Evolutionary conservation across 2,888 invertebrate genomes (phyloP), one percentile per base, ranked within the genome.

Genomic region (Lithophane ornitopus): DNA sequence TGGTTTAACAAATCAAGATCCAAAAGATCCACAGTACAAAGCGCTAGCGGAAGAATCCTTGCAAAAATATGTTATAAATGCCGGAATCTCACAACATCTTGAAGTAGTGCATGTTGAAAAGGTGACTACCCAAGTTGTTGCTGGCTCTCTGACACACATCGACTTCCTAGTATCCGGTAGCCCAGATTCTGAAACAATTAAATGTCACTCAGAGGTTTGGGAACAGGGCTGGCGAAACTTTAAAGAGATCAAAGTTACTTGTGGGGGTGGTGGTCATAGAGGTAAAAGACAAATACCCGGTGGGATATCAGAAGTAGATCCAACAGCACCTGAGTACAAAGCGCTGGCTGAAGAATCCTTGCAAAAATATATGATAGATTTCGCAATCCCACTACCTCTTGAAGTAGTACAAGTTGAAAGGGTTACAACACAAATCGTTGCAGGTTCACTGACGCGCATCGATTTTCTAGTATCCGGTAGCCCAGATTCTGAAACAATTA

Each of bases 311-410:
- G 49, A 49, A 49, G 49, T 22, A 49, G 22, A 49, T 49, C 49
- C 49, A 49, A 22, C 49, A 49, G 49, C 8, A 49, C 81, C 87
- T 8, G 14, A 70, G 22, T 92, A 88, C 58, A 69, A 28, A 59
- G 7, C 44, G 1, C 72, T 91, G 26, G 91, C 91, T 8, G 81
- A 90, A 8, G 87, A 90, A 74, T 90, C 89, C 6, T 70, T 92
- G n/a, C 75, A 67, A 59, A 89, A 91, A 76, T 91, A 90, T 78
- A 6, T 39, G 61, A 1, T 83, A 75, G 44, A 76, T 63, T 7
- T 22, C n/a, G 52, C 11, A 52, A 80, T 39, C 4, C 46, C 69
- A 0, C 67, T 76, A 12, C 68, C 75, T 2, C 82, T 85, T 49
- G 39, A 63, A 74, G 69, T 90, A 16, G 19, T 77, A 1, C 6